Evolutionary conservation across 2,888 invertebrate species (phyloP).

Genomic region (Macrosiphum euphorbiae): DNA sequence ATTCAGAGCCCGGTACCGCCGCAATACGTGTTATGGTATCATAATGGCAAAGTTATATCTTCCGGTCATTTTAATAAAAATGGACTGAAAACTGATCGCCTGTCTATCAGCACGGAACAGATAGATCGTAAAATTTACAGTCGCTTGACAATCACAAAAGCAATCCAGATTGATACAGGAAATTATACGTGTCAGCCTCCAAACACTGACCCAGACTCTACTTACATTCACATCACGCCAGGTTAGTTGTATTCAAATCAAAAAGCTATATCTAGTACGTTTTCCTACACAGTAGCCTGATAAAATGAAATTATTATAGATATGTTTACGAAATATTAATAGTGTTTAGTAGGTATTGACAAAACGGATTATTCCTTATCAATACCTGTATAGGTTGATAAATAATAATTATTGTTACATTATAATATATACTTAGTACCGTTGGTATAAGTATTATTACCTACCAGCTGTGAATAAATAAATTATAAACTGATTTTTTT

Average conservation of each 20-base stretch:
- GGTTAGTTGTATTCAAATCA: slow-evolving; percentile 72
- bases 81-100: slow-evolving; percentile 82
- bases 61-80: slow-evolving; percentile 75
- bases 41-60: slow-evolving; percentile 89
- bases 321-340: not conserved
- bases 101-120: slow-evolving; percentile 84
- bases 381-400: not conserved
- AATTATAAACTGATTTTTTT: not conserved
- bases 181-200: slow-evolving; percentile 93
- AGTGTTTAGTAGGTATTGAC: not conserved
- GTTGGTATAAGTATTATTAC: not conserved
- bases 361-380: not conserved
- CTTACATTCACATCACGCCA: slow-evolving; percentile 91
- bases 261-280: not conserved
- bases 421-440: not conserved
- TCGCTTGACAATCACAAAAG: slow-evolving; percentile 85
- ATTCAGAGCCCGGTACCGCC: slow-evolving; percentile 91
- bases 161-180: slow-evolving; percentile 87
- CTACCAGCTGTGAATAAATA: not conserved
- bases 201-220: slow-evolving; percentile 90
- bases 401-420: not conserved
- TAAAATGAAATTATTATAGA: not conserved
- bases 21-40: slow-evolving; percentile 96
- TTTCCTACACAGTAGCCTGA: not conserved
- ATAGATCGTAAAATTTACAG: slow-evolving; percentile 87